Conservation (phyloP, 2,797 vertebrate species). For the Carduelis carduelis region DNA sequence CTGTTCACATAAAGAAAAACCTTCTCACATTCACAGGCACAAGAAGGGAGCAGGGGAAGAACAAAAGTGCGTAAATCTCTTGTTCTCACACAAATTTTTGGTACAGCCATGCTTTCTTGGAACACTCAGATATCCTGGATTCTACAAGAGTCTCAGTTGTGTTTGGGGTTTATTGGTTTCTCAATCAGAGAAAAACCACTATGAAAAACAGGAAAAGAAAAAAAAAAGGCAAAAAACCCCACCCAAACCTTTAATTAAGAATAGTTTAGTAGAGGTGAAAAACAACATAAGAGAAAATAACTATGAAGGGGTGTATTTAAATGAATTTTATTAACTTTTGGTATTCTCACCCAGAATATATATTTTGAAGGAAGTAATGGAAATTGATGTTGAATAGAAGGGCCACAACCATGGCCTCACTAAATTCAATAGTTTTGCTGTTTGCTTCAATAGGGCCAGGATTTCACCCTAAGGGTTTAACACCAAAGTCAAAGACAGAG, state of each 20-base stretch:
- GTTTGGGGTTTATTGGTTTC: neutral
- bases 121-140: neutral
- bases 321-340: neutral
- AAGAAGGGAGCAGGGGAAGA: neutral
- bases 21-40: neutral
- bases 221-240: no score
- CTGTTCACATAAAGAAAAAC: neutral
- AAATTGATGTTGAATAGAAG: neutral
- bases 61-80: neutral
- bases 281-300: neutral
- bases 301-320: neutral
- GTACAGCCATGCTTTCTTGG: neutral
- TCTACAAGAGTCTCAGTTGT: neutral
- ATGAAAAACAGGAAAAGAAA: neutral
- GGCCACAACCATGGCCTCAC: neutral
- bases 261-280: neutral
- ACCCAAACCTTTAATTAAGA: neutral
- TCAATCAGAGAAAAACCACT: neutral
- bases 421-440: neutral
- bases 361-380: neutral
- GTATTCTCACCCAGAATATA: neutral
- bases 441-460: neutral
- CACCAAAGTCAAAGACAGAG: neutral
- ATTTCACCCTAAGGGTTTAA: constrained; percentile 13
- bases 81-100: neutral